Evolutionary conservation across 2,888 invertebrate species (phyloP).

Genomic region (Callimorpha dominula): DNA sequence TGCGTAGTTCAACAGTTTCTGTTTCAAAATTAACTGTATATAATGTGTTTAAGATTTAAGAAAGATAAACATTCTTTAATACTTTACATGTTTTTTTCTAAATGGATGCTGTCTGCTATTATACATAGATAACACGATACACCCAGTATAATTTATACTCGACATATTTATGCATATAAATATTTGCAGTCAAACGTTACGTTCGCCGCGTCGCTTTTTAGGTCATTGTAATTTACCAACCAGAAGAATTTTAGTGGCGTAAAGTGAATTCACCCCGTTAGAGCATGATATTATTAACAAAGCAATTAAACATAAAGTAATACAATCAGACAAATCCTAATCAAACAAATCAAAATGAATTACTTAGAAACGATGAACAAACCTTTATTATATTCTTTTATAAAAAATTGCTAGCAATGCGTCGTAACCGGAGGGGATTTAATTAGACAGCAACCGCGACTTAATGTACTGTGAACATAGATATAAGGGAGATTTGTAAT

Average conservation of each 20-base stretch:
- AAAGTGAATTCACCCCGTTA: not conserved
- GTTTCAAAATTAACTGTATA: not conserved
- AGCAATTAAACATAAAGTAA: not conserved
- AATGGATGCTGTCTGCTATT: too few species aligned
- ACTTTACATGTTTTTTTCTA: too few species aligned
- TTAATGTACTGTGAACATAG: conserved; percentile 78
- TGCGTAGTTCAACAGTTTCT: not conserved
- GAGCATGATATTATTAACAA: not conserved
- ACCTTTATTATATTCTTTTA: conserved; percentile 60
- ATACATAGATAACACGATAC: too few species aligned
- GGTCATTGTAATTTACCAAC: not conserved
- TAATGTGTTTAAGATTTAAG: not conserved
- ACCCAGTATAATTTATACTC: too few species aligned
- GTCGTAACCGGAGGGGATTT: conserved; percentile 71
- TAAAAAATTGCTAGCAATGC: conserved; percentile 66
- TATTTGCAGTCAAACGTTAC: too few species aligned
- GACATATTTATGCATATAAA: too few species aligned
- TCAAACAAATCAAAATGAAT: conserved; percentile 16
- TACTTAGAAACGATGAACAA: conserved; percentile 35
- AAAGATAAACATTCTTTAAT: not conserved
- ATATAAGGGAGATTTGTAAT: conserved; percentile 71
- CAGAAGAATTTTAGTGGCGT: not conserved
- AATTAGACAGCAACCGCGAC: conserved; percentile 75
- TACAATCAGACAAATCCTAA: not conserved
- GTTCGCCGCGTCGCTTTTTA: too few species aligned